phyloP scores from a whole-genome alignment of 2,888 invertebrate genomes.

The Hanleya hanleyi region DNA sequence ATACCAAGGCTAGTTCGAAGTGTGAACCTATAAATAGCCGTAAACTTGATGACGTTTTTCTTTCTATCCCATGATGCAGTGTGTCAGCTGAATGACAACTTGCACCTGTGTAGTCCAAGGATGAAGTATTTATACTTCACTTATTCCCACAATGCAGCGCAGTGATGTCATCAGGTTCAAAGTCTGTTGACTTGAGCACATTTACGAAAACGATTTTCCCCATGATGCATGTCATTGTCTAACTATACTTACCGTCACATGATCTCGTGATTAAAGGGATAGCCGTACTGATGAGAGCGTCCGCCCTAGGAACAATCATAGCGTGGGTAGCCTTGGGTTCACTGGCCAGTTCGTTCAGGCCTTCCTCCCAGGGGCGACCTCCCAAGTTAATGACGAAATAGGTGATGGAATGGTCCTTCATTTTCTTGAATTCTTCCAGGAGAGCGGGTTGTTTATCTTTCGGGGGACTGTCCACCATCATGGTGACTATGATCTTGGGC shows the following conservation, averaged over 20 bases:
- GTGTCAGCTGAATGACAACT: too few relatives aligned
- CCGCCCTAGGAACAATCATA: neutral
- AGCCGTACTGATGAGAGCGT: neutral
- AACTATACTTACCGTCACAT: slow-evolving; percentile 5
- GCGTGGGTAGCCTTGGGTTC: neutral
- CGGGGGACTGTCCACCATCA: neutral
- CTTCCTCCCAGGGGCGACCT: neutral
- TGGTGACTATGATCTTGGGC: neutral
- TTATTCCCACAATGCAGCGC: too few relatives aligned
- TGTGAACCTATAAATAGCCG: too few relatives aligned
- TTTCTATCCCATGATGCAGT: too few relatives aligned
- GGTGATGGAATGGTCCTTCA: neutral
- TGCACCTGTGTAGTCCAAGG: too few relatives aligned
- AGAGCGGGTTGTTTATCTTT: neutral
- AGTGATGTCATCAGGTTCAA: too few relatives aligned
- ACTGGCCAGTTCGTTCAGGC: neutral
- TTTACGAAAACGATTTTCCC: too few relatives aligned
- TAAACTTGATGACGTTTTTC: too few relatives aligned
- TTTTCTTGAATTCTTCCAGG: neutral
- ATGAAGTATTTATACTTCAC: too few relatives aligned
- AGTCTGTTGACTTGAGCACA: too few relatives aligned
- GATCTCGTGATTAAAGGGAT: neutral
- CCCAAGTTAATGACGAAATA: neutral
- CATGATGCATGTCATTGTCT: too few relatives aligned
- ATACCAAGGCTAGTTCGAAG: too few relatives aligned